These are phyloP conservation scores for Varanus salvator DNA, from an alignment of 2,113 vertebrate species.

Conservation along the genomic window DNA sequence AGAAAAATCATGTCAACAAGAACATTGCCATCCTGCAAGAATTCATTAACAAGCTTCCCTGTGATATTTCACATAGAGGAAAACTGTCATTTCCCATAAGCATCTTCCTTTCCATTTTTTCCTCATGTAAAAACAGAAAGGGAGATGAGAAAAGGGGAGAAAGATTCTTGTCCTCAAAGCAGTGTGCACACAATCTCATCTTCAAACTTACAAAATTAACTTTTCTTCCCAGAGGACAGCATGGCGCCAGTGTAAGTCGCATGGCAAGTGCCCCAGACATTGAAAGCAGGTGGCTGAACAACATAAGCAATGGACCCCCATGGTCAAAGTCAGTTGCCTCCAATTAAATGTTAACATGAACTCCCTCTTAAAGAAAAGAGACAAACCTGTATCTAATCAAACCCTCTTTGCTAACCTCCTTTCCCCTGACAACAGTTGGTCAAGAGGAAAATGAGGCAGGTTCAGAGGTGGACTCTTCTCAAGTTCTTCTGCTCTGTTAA, in stretches of 20 bases:
- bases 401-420: not conserved
- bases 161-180: not conserved
- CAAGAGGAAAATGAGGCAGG: constrained; percentile 12
- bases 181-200: not conserved
- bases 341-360: not conserved
- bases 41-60: not conserved
- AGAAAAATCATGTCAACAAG: not conserved
- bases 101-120: rapidly evolving
- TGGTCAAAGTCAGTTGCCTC: not conserved
- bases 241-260: not conserved
- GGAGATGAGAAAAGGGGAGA: not conserved
- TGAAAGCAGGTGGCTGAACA: not conserved
- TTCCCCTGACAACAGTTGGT: constrained; percentile 5
- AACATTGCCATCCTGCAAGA: not conserved
- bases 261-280: not conserved
- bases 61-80: rapidly evolving
- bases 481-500: not conserved
- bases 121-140: rapidly evolving
- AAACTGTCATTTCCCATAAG: not conserved
- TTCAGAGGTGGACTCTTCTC: not conserved
- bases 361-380: not conserved
- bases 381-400: not conserved
- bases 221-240: not conserved
- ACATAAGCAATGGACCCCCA: not conserved
- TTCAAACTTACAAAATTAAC: not conserved